These are phyloP conservation scores for Bilobella aurantiaca DNA, from an alignment of 1,140 invertebrate species.

Conservation along the genomic window DNA sequence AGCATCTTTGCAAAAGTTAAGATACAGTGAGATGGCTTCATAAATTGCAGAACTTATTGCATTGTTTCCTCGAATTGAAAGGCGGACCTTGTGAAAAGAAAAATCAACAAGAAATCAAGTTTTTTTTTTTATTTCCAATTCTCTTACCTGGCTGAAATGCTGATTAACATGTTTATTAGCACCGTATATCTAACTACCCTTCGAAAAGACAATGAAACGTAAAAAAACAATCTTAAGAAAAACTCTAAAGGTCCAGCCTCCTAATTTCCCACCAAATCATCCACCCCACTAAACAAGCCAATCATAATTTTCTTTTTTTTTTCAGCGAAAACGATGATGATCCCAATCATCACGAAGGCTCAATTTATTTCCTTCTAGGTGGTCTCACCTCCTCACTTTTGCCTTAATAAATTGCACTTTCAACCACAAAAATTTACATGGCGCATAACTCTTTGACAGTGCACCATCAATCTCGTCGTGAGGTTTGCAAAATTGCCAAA, in stretches of 20 bases:
- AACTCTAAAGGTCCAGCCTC: neutral
- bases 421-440: too few species aligned
- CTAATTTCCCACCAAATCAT: neutral
- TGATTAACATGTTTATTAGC: constrained; percentile 9
- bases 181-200: neutral
- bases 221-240: neutral
- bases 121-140: neutral
- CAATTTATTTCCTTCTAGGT: neutral
- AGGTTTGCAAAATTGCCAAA: too few species aligned
- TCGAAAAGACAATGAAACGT: neutral
- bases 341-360: constrained; percentile 1
- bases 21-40: neutral
- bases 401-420: neutral
- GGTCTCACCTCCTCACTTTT: neutral
- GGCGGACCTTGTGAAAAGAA: neutral
- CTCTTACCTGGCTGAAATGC: neutral
- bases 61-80: neutral
- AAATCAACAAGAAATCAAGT: constrained; percentile 6
- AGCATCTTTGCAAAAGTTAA: neutral
- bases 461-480: too few species aligned
- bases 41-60: neutral
- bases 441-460: too few species aligned
- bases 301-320: neutral
- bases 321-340: neutral
- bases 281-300: neutral